These are phyloP conservation scores for Ochotona princeps DNA, from an alignment of 2,113 vertebrate genomes.

Conservation along the genomic window DNA sequence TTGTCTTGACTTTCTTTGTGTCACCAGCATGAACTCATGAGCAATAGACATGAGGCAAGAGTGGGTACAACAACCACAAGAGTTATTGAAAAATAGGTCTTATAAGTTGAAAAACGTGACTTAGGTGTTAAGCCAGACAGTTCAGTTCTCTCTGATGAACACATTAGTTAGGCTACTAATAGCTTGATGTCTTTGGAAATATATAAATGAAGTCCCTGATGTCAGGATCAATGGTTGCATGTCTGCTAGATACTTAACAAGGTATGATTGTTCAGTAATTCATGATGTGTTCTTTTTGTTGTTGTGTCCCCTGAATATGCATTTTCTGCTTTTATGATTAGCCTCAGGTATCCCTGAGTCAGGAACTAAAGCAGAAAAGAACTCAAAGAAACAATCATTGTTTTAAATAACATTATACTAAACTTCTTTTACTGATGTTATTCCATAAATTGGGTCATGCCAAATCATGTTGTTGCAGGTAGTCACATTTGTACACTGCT, in stretches of 20 bases:
- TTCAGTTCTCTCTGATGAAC: background rate
- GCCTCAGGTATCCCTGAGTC: background rate
- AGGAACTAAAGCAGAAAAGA: conserved; percentile 41
- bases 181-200: background rate
- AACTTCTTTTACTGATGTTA: background rate
- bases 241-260: background rate
- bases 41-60: background rate
- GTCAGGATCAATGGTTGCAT: background rate
- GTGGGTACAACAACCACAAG: background rate
- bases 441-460: background rate
- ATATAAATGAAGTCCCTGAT: background rate
- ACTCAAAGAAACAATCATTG: background rate
- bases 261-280: background rate
- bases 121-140: background rate
- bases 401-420: conserved; percentile 17
- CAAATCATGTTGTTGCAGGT: background rate
- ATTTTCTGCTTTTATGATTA: conserved; percentile 35
- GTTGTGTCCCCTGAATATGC: background rate
- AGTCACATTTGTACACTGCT: background rate
- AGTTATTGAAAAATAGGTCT: background rate
- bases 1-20: background rate
- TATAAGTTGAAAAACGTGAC: background rate
- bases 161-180: background rate
- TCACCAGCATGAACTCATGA: background rate
- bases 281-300: background rate